A percentile compares a stretch with the other conserved stretches of the same genome.
phyloP scores from a whole-genome alignment of 1,140 invertebrate species.

The Leptinotarsa defecta region DNA sequence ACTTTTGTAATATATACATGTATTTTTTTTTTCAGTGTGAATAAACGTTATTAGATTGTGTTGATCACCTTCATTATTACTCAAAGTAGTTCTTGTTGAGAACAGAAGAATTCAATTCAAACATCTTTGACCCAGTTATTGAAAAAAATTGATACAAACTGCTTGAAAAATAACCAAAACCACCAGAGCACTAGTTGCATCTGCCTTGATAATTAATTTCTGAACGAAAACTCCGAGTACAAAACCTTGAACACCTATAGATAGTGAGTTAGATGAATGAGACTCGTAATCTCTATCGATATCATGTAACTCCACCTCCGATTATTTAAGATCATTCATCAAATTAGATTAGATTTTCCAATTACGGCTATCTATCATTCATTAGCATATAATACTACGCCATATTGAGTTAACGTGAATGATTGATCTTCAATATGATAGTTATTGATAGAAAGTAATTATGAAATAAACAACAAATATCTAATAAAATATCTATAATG shows the following conservation, averaged over 20 bases:
- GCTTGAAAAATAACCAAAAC: too few relatives aligned
- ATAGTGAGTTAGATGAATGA: neutral
- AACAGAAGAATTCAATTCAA: too few relatives aligned
- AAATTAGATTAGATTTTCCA: conserved; percentile 7
- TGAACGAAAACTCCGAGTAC: neutral
- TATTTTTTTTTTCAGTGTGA: too few relatives aligned
- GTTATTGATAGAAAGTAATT: neutral
- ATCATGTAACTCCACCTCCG: neutral
- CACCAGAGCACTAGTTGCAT: too few relatives aligned
- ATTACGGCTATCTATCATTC: neutral
- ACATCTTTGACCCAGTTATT: too few relatives aligned
- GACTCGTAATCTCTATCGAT: neutral
- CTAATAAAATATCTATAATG: too few relatives aligned
- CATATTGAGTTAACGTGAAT: neutral
- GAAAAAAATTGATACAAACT: too few relatives aligned
- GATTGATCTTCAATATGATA: neutral
- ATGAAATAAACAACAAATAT: neutral
- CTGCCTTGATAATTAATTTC: neutral
- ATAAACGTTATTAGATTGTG: too few relatives aligned
- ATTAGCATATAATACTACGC: conserved; percentile 3
- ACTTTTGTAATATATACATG: too few relatives aligned
- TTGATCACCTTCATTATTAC: too few relatives aligned
- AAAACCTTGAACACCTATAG: neutral
- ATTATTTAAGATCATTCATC: conserved; percentile 1
- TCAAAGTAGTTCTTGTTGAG: too few relatives aligned